A percentile compares a stretch with the other conserved stretches of the same genome.
phyloP scores from a whole-genome alignment of 2,113 vertebrate genomes.

The Clarias batrachus region DNA sequence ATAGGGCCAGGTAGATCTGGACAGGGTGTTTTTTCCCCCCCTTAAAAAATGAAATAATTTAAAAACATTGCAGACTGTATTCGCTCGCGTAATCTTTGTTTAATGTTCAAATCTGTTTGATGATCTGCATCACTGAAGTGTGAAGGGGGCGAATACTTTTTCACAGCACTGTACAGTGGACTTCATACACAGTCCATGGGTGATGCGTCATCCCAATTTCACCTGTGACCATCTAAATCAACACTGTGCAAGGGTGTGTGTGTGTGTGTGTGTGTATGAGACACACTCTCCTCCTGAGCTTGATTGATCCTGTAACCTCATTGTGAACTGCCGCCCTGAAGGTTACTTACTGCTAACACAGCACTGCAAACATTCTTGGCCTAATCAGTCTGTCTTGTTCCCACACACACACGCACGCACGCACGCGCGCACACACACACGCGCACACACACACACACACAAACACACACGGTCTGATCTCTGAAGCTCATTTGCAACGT shows the following conservation, averaged over 20 bases:
- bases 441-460: conserved; percentile 23
- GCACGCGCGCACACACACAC: conserved; percentile 30
- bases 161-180: no score
- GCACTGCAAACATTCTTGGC: conserved; percentile 54
- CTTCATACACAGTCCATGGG: not conserved
- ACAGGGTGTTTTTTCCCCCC: no score
- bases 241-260: conserved; percentile 24
- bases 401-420: conserved; percentile 16
- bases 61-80: no score
- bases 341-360: conserved; percentile 69
- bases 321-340: conserved; percentile 68
- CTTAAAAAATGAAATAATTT: no score
- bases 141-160: no score
- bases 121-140: no score
- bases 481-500: not conserved
- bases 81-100: no score
- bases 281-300: conserved; percentile 30
- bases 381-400: conserved; percentile 20
- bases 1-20: no score
- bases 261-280: conserved; percentile 38
- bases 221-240: conserved; percentile 10
- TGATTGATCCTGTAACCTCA: conserved; percentile 67
- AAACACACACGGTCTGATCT: conserved; percentile 1
- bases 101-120: no score
- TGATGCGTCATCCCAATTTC: not conserved